phyloP scores from a whole-genome alignment of 2,888 invertebrate species.

The Orchestes rusci region DNA sequence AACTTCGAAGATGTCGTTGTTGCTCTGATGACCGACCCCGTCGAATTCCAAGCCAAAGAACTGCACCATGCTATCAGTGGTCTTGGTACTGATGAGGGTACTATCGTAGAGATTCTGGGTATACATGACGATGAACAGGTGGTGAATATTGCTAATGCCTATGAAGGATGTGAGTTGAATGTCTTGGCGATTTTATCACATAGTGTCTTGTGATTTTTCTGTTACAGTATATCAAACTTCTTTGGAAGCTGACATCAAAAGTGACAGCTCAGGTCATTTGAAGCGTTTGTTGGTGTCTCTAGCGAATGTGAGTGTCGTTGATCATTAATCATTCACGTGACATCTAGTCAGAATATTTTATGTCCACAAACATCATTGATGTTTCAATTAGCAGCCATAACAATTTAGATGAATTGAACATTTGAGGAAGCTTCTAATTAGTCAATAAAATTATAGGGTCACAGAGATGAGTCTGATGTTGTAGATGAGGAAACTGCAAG shows the following conservation, averaged over 20 bases:
- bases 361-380: too few relatives aligned
- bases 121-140: constrained; percentile 79
- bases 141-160: constrained; percentile 67
- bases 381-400: too few relatives aligned
- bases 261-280: constrained; percentile 89
- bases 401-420: too few relatives aligned
- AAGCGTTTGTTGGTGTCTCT: constrained; percentile 80
- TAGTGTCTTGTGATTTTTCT: constrained; percentile 1
- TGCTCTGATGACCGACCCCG: constrained; percentile 75
- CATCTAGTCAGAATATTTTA: too few relatives aligned
- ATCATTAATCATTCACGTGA: too few relatives aligned
- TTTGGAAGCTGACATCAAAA: constrained; percentile 74
- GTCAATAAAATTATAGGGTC: constrained; percentile 59
- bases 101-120: constrained; percentile 73
- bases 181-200: neutral
- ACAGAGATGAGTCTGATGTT: constrained; percentile 71
- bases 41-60: constrained; percentile 75
- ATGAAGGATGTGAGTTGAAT: constrained; percentile 41
- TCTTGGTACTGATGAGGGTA: constrained; percentile 65
- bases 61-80: constrained; percentile 68
- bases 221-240: constrained; percentile 68
- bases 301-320: constrained; percentile 52
- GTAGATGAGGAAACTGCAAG: constrained; percentile 66
- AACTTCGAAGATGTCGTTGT: constrained; percentile 78
- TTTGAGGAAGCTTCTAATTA: too few relatives aligned